A percentile compares a stretch with the other conserved stretches of the same genome.
These are phyloP conservation scores for Isotomurus palustris DNA, from an alignment of 2,888 invertebrate genomes.

Conservation along the genomic window DNA sequence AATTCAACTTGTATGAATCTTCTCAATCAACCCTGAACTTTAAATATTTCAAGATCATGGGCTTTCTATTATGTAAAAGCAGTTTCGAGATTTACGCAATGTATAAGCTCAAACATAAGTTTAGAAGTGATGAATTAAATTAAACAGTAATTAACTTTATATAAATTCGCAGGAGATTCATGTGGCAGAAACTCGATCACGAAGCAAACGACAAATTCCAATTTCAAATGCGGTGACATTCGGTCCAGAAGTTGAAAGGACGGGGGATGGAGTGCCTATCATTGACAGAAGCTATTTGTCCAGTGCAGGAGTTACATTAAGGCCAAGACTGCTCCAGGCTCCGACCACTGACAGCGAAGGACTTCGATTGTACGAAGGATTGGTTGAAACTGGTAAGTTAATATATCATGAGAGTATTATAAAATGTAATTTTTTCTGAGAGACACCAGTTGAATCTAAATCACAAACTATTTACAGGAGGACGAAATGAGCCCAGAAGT, in stretches of 20 bases:
- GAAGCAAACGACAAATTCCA: slow-evolving; percentile 40
- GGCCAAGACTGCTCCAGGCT: slow-evolving; percentile 14
- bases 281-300: slow-evolving; percentile 38
- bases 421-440: too few species aligned
- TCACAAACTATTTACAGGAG: slow-evolving; percentile 37
- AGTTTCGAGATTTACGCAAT: not conserved
- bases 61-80: not conserved
- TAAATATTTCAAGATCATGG: not conserved
- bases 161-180: not conserved
- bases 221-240: slow-evolving; percentile 16
- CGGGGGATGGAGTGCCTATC: slow-evolving; percentile 41
- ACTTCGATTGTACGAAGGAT: slow-evolving; percentile 47
- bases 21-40: slow-evolving; percentile 4
- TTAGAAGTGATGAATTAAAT: not conserved
- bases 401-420: too few species aligned
- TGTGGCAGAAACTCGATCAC: slow-evolving; percentile 13
- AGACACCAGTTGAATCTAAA: too few species aligned
- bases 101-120: not conserved
- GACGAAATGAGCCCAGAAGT: slow-evolving; percentile 44
- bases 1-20: too few species aligned
- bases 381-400: slow-evolving; percentile 41
- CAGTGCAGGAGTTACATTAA: slow-evolving; percentile 16
- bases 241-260: slow-evolving; percentile 34
- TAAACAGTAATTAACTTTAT: not conserved
- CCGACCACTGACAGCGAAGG: slow-evolving; percentile 45